Conservation (phyloP, 2,113 vertebrate genomes). For the Rhinopomastus cyanomelas region DNA sequence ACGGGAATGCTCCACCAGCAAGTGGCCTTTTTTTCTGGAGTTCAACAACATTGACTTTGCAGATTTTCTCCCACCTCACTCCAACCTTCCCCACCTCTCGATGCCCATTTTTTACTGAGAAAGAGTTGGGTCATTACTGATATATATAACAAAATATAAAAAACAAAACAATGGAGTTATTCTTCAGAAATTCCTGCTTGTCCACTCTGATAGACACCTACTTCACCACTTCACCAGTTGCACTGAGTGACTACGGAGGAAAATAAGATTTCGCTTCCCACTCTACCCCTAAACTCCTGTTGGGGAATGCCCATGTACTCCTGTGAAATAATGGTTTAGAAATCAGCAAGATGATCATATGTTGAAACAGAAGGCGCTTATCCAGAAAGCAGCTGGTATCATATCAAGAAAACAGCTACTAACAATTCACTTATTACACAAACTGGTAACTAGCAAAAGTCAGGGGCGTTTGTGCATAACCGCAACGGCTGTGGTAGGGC, state of each 20-base stretch:
- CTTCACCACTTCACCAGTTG: background rate
- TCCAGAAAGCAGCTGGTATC: constrained; percentile 6
- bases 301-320: background rate
- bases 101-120: background rate
- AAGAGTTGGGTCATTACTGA: background rate
- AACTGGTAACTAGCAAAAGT: background rate
- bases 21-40: background rate
- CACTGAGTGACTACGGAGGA: background rate
- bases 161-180: background rate
- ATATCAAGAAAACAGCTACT: background rate
- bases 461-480: background rate
- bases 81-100: background rate
- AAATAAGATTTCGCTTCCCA: background rate
- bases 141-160: background rate
- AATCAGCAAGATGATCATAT: constrained; percentile 35
- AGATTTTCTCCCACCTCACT: background rate
- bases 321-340: background rate
- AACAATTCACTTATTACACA: background rate
- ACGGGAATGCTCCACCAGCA: background rate
- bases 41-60: background rate
- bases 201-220: background rate
- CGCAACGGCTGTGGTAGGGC: background rate
- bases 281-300: background rate
- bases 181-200: background rate
- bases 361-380: constrained; percentile 29